Conservation (phyloP, 2,797 vertebrate species). For the Bucorvus abyssinicus region DNA sequence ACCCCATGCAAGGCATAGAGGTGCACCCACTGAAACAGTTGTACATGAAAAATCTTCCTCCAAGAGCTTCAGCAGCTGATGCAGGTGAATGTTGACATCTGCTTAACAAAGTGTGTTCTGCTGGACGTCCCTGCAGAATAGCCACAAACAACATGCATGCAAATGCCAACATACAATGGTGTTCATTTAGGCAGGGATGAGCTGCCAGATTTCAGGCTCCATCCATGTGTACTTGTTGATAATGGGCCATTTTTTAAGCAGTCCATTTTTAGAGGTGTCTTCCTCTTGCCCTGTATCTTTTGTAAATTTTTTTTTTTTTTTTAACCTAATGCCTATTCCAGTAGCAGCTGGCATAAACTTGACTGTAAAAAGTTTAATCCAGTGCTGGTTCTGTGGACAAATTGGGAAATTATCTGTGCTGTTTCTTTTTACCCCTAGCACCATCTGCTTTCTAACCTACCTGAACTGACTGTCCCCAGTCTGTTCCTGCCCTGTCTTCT, state of each 20-base stretch:
- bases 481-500: neutral
- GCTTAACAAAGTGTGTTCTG: neutral
- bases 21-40: neutral
- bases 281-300: neutral
- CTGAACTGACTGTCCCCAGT: neutral
- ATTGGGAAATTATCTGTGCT: neutral
- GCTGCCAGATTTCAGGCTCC: neutral
- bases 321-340: neutral
- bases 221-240: neutral
- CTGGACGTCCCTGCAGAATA: neutral
- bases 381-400: neutral
- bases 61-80: neutral
- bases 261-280: fast-evolving
- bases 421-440: neutral
- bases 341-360: neutral
- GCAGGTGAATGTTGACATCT: neutral
- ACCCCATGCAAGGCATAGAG: neutral
- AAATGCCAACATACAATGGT: fast-evolving
- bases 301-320: neutral
- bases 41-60: neutral
- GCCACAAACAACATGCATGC: fast-evolving
- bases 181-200: neutral
- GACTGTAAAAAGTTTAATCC: neutral
- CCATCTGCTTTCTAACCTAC: neutral
- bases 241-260: neutral